Evolutionary conservation across 2,113 vertebrate species (phyloP).

Genomic region (Hiodon alosoides): DNA sequence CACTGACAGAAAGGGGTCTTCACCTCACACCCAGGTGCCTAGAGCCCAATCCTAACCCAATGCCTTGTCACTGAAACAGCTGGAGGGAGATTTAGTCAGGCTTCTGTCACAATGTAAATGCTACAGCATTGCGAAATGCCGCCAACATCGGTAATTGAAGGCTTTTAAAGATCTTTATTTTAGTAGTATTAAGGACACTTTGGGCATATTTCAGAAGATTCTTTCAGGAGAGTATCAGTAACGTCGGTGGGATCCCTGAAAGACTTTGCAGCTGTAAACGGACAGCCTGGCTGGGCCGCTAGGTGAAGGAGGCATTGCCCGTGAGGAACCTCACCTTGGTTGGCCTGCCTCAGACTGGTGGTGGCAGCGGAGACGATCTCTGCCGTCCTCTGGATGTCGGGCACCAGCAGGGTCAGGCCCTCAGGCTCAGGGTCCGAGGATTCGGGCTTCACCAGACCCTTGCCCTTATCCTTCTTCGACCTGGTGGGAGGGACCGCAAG

Average conservation of each 20-base stretch:
- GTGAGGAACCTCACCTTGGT: slow-evolving; percentile 69
- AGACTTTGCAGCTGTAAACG: not conserved
- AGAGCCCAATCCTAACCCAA: no score
- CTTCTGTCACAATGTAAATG: no score
- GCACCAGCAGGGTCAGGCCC: slow-evolving; percentile 89
- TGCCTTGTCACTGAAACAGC: no score
- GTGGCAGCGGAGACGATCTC: slow-evolving; percentile 91
- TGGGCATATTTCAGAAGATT: not conserved
- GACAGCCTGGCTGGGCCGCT: not conserved
- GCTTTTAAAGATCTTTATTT: not conserved
- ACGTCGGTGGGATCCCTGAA: not conserved
- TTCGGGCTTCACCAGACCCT: slow-evolving; percentile 86
- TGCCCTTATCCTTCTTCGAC: slow-evolving; percentile 96
- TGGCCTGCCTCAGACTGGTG: slow-evolving; percentile 85
- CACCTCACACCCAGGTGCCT: no score
- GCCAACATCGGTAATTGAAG: no score
- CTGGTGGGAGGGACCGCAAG: slow-evolving; percentile 47
- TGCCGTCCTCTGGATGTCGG: slow-evolving; percentile 94
- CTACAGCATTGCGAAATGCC: no score
- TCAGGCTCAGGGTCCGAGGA: slow-evolving; percentile 90
- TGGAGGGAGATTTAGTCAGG: no score
- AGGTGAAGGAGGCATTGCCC: not conserved
- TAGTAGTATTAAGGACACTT: not conserved
- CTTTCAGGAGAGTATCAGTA: no score
- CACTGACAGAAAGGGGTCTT: no score